These are phyloP conservation scores for Neomicropteryx cornuta DNA, from an alignment of 1,140 invertebrate species.

Conservation along the genomic window DNA sequence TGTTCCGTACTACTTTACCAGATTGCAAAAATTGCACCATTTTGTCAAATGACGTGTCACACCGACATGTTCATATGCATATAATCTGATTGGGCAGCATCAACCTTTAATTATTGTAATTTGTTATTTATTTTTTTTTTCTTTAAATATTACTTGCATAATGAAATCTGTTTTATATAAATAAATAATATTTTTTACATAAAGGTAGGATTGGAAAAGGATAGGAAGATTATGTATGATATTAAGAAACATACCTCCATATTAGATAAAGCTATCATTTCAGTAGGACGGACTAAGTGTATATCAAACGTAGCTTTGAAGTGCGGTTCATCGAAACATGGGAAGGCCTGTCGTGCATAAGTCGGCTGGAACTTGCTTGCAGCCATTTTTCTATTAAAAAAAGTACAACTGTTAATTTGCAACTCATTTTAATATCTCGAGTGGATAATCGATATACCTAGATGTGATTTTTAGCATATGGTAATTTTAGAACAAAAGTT, in stretches of 20 bases:
- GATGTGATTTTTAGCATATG: conserved; percentile 8
- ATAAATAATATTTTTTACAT: background rate
- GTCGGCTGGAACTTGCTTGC: conserved; percentile 91
- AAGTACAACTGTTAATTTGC: conserved; percentile 10
- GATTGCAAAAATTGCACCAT: too few relatives aligned
- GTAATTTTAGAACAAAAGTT: conserved; percentile 1
- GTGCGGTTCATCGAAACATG: conserved; percentile 92
- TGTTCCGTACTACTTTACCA: too few relatives aligned
- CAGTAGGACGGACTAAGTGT: conserved; percentile 56
- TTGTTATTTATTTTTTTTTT: background rate
- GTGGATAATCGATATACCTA: conserved; percentile 1
- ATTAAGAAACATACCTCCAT: conserved; percentile 47
- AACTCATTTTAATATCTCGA: conserved; percentile 5
- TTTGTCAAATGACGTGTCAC: too few relatives aligned
- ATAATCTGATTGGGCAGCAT: too few relatives aligned
- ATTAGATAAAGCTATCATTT: conserved; percentile 69
- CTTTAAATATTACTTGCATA: background rate
- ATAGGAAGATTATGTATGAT: conserved; percentile 1
- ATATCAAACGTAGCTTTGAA: conserved; percentile 84
- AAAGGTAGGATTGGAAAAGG: conserved; percentile 2
- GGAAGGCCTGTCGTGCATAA: conserved; percentile 83
- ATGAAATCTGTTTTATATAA: background rate
- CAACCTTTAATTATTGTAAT: background rate
- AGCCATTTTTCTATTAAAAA: conserved; percentile 58
- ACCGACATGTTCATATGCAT: too few relatives aligned